Conservation (phyloP, 2,113 vertebrate genomes). For the Nicator chloris region DNA sequence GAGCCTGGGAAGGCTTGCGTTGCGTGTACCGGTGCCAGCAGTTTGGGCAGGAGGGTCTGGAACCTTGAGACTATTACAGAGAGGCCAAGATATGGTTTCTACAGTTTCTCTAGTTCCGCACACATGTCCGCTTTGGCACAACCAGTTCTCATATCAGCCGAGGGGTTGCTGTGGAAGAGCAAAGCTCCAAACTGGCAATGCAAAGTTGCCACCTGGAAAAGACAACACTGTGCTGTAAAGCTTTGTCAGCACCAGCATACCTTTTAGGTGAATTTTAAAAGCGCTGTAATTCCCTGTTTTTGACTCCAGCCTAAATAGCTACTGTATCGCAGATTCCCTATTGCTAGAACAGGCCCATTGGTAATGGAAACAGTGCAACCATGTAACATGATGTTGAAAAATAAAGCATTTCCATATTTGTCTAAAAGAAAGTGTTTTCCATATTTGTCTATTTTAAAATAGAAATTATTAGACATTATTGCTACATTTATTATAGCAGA, state of each 20-base stretch:
- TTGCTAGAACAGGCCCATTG: neutral
- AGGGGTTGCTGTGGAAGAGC: neutral
- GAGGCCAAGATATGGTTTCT: neutral
- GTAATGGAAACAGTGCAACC: neutral
- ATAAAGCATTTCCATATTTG: neutral
- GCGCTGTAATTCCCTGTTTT: neutral
- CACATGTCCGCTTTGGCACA: rapidly evolving
- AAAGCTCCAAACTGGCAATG: neutral
- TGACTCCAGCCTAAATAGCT: neutral
- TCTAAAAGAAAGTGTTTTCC: neutral
- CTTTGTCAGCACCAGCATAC: neutral
- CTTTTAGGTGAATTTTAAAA: neutral
- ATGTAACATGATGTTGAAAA: neutral
- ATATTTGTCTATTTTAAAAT: neutral
- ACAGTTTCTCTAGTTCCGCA: neutral
- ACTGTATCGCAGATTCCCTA: neutral
- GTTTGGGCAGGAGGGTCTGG: neutral
- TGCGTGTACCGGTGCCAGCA: neutral
- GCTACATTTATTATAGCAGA: neutral
- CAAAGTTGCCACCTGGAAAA: neutral
- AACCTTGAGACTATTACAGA: neutral
- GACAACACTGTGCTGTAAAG: neutral
- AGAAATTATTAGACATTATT: neutral
- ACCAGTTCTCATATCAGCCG: rapidly evolving
- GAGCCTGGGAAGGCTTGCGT: neutral